Percentiles rank a stretch among this genome's conserved stretches.
Evolutionary conservation across 2,888 invertebrate species (phyloP).

Genomic region (Agrotis puta): DNA sequence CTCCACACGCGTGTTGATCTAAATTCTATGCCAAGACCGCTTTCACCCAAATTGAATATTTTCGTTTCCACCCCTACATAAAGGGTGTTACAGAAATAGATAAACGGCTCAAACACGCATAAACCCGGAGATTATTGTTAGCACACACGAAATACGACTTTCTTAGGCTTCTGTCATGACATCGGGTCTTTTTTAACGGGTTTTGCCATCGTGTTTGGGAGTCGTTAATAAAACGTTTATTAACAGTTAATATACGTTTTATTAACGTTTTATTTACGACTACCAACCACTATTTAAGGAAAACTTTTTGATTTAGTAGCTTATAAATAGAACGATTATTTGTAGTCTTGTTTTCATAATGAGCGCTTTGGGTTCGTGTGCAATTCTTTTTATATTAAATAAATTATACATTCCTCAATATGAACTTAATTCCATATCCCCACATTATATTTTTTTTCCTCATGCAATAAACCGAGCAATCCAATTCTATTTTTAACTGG

Average conservation of each 20-base stretch:
- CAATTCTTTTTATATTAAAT: no score
- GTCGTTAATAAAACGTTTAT: not conserved
- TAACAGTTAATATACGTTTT: not conserved
- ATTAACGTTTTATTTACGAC: no score
- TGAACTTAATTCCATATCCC: no score
- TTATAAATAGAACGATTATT: conserved; percentile 3
- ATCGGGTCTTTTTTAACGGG: not conserved
- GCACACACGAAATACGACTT: conserved; percentile 5
- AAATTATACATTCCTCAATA: no score
- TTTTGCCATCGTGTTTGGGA: conserved; percentile 13
- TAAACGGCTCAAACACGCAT: conserved; percentile 24
- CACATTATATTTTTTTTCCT: not conserved
- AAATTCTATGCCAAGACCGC: conserved; percentile 11
- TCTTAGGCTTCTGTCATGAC: conserved; percentile 2
- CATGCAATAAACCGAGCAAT: not conserved
- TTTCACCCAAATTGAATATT: conserved; percentile 55
- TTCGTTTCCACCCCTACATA: conserved; percentile 17
- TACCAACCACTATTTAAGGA: not conserved
- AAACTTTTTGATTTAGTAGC: conserved; percentile 12
- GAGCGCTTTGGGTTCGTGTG: no score
- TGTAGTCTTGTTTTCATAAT: not conserved
- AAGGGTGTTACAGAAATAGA: conserved; percentile 31
- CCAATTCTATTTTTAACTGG: conserved; percentile 11
- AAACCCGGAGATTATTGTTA: conserved; percentile 12
- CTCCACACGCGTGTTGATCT: conserved; percentile 37